A percentile compares a stretch with the other conserved stretches of the same genome.
These are phyloP conservation scores for Ophion ellenae DNA, from an alignment of 2,888 invertebrate genomes.

Conservation along the genomic window DNA sequence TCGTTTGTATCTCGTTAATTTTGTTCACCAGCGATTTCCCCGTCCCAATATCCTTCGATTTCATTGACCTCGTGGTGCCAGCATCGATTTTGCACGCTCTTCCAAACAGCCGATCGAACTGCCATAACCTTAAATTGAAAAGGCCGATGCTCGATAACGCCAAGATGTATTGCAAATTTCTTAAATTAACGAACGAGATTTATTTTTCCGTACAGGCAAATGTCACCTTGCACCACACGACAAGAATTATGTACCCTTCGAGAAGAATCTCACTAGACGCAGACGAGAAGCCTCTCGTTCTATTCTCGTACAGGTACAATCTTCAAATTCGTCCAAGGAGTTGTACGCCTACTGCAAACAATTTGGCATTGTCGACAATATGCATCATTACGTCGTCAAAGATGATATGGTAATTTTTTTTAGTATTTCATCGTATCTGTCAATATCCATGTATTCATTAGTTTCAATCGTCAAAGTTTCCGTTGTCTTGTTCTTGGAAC, in stretches of 20 bases:
- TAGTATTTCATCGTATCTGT: not conserved
- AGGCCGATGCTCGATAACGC: conserved; percentile 3
- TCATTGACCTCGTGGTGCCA: not conserved
- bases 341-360: conserved; percentile 89
- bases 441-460: too few species aligned
- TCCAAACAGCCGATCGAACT: not conserved
- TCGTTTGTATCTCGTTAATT: not conserved
- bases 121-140: conserved; percentile 43
- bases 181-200: not conserved
- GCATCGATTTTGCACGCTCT: not conserved
- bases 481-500: not conserved
- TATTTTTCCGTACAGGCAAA: conserved; percentile 32
- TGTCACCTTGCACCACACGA: conserved; percentile 52
- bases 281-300: conserved; percentile 88
- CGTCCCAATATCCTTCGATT: not conserved
- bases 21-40: not conserved
- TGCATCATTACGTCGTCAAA: conserved; percentile 87
- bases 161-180: not conserved
- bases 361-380: conserved; percentile 87
- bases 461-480: too few species aligned
- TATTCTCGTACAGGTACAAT: conserved; percentile 91
- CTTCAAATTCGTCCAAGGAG: conserved; percentile 88
- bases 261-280: conserved; percentile 86
- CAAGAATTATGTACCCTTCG: conserved; percentile 82
- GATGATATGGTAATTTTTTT: conserved; percentile 80